phyloP scores from a whole-genome alignment of 2,113 vertebrate species.

The Asarcornis scutulata region DNA sequence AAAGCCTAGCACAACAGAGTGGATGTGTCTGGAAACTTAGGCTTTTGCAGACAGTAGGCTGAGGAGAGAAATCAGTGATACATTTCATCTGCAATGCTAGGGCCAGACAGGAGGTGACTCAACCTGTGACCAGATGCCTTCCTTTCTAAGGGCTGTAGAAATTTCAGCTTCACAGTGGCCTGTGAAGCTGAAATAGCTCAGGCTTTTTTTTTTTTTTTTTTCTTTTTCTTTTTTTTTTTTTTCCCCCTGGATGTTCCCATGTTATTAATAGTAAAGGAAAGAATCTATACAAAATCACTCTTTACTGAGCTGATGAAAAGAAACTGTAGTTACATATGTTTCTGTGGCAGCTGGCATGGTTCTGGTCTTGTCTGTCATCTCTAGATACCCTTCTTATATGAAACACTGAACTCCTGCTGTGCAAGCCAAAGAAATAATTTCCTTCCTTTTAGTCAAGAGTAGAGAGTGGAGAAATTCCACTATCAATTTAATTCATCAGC shows the following conservation, averaged over 20 bases:
- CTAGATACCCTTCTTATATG: conserved; percentile 33
- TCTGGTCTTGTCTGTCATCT: conserved; percentile 35
- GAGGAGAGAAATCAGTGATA: neutral
- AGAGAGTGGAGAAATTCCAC: conserved; percentile 11
- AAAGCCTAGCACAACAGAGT: neutral
- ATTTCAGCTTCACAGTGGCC: neutral
- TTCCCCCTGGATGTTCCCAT: neutral
- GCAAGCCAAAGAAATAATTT: conserved; percentile 19
- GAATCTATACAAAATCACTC: neutral
- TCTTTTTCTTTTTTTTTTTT: neutral
- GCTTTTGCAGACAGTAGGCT: neutral
- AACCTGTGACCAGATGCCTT: neutral
- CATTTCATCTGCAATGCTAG: neutral
- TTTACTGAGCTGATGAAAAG: conserved; percentile 36
- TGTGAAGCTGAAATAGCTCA: neutral
- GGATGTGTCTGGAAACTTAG: neutral
- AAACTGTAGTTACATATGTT: conserved; percentile 10
- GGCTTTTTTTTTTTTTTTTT: accelerated
- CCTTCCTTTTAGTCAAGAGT: conserved; percentile 29
- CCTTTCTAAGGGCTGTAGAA: neutral
- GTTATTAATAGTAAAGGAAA: conserved; percentile 3
- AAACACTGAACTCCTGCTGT: conserved; percentile 36
- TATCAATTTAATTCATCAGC: conserved; percentile 56
- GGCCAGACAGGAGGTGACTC: neutral
- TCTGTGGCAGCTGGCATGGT: conserved; percentile 11